Percentiles rank a stretch among this genome's conserved stretches.
Evolutionary conservation across 2,113 vertebrate genomes (phyloP).

Genomic region (Gymnobelideus leadbeateri): DNA sequence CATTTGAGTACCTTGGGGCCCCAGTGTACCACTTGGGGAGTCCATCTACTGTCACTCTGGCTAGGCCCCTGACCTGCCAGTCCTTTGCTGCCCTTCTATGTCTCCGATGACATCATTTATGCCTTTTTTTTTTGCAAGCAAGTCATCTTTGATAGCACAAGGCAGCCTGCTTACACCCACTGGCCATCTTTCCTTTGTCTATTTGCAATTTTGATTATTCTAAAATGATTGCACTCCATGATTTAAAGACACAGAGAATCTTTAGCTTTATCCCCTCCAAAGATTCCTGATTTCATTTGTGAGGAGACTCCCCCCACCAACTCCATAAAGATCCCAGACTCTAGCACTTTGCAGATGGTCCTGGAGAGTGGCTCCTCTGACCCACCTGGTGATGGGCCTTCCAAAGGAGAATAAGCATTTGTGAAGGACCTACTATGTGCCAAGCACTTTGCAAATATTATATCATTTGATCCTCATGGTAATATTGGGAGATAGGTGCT

Average conservation of each 20-base stretch:
- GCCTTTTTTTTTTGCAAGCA: background rate
- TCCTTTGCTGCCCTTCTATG: background rate
- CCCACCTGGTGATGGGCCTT: background rate
- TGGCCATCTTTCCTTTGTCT: background rate
- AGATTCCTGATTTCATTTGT: background rate
- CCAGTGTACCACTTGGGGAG: no score
- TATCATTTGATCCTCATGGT: background rate
- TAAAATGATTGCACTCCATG: background rate
- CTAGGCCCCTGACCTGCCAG: background rate
- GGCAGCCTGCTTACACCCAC: background rate
- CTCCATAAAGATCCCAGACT: background rate
- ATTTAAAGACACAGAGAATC: background rate
- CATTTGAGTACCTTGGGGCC: background rate
- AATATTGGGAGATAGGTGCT: no score
- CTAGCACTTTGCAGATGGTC: background rate
- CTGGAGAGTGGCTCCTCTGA: background rate
- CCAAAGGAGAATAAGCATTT: background rate
- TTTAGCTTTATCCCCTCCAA: background rate
- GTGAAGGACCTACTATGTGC: background rate
- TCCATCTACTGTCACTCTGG: background rate
- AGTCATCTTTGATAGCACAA: background rate
- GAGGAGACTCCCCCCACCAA: no score
- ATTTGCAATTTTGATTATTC: background rate
- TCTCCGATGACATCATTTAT: background rate
- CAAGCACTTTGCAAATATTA: background rate